These are phyloP conservation scores for Nomada goodeniana DNA, from an alignment of 2,888 invertebrate species.

Conservation along the genomic window DNA sequence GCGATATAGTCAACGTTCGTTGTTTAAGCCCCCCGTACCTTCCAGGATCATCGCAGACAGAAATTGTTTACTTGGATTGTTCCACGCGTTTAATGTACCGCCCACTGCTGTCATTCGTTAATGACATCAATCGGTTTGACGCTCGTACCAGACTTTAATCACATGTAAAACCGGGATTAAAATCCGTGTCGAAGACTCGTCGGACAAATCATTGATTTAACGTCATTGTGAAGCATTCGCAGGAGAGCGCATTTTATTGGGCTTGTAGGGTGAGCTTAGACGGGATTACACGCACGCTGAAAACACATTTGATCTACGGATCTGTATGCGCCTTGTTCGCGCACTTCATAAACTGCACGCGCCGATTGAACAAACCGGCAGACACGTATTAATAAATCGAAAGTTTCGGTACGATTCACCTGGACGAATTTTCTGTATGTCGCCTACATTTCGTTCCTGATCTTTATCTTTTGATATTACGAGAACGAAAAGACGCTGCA, in stretches of 20 bases:
- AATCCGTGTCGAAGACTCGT: conserved; percentile 62
- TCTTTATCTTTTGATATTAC: too few relatives aligned
- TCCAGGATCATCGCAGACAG: neutral
- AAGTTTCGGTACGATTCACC: neutral
- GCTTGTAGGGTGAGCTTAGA: conserved; percentile 74
- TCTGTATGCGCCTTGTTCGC: conserved; percentile 50
- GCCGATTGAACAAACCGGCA: neutral
- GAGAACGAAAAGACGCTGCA: neutral
- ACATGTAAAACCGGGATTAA: conserved; percentile 81
- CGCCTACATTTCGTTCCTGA: too few relatives aligned
- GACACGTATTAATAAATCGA: neutral
- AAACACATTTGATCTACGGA: conserved; percentile 73
- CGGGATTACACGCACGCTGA: conserved; percentile 76
- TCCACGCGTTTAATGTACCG: conserved; percentile 16
- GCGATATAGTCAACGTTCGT: neutral
- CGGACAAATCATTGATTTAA: conserved; percentile 78
- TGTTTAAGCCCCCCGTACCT: too few relatives aligned
- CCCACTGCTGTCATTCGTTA: conserved; percentile 43
- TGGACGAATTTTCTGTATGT: too few relatives aligned
- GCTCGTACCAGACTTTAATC: conserved; percentile 76
- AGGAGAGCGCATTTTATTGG: conserved; percentile 70
- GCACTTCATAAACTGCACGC: conserved; percentile 23
- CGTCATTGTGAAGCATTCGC: conserved; percentile 70
- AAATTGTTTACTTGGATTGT: neutral
- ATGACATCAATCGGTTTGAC: conserved; percentile 66